These are phyloP conservation scores for Silurus lanzhouensis DNA, from an alignment of 2,797 vertebrate species.

Conservation along the genomic window DNA sequence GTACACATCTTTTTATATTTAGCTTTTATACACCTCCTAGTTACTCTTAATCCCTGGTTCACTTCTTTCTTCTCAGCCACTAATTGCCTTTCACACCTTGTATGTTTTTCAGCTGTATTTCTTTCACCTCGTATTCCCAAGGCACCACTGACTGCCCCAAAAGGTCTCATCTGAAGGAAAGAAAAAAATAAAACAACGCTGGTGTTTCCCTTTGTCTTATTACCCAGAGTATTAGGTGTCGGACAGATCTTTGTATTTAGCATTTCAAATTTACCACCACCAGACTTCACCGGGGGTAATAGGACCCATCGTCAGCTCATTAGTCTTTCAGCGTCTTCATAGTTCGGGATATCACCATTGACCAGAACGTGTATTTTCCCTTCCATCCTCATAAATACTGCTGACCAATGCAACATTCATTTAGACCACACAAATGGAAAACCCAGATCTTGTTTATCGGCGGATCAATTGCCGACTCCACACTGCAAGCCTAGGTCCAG, in stretches of 20 bases:
- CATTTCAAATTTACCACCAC: neutral
- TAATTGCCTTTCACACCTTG: constrained; percentile 80
- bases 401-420: constrained; percentile 9
- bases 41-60: constrained; percentile 38
- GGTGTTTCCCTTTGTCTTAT: constrained; percentile 18
- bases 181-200: constrained; percentile 16
- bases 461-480: neutral
- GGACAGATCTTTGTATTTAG: neutral
- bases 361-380: constrained; percentile 1
- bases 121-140: constrained; percentile 57
- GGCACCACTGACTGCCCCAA: constrained; percentile 31
- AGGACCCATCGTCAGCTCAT: neutral
- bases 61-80: constrained; percentile 59
- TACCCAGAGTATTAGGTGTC: constrained; percentile 8
- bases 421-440: constrained; percentile 7
- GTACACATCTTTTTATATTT: neutral
- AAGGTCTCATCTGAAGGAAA: constrained; percentile 41
- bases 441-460: neutral
- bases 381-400: constrained; percentile 5
- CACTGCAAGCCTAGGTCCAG: neutral
- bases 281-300: constrained; percentile 1
- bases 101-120: constrained; percentile 62
- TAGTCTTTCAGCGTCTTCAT: constrained; percentile 13
- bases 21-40: constrained; percentile 49
- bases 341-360: constrained; percentile 15